Evolutionary conservation across 1,140 invertebrate species (phyloP).

Genomic region (Nixonia krombeini): DNA sequence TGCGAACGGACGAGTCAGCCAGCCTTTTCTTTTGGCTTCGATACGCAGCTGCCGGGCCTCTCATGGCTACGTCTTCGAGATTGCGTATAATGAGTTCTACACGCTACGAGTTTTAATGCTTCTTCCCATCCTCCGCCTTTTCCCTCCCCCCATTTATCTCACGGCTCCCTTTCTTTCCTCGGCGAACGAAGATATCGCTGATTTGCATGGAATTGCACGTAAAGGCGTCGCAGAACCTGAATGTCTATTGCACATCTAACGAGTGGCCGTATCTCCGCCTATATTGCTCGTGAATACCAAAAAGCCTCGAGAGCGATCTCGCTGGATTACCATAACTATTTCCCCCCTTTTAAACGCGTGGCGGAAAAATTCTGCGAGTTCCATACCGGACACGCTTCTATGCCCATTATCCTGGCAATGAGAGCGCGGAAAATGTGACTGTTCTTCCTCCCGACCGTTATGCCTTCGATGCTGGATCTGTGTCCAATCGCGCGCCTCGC

Average conservation of each 20-base stretch:
- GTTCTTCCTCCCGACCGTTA: no score
- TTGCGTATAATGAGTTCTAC: conserved; percentile 49
- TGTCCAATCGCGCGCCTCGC: no score
- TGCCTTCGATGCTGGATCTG: no score
- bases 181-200: conserved; percentile 18
- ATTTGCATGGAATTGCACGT: conserved; percentile 31
- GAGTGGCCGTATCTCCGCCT: conserved; percentile 17
- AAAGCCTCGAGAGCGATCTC: conserved; percentile 10
- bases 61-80: conserved; percentile 39
- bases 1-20: conserved; percentile 10
- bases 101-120: conserved; percentile 22
- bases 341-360: neutral
- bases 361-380: neutral
- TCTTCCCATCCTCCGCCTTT: conserved; percentile 24
- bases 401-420: neutral
- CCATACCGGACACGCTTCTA: neutral
- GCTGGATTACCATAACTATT: conserved; percentile 9
- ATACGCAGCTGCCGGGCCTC: conserved; percentile 21
- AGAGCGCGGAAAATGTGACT: no score
- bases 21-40: conserved; percentile 29
- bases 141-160: conserved; percentile 17
- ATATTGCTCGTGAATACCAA: conserved; percentile 7
- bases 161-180: conserved; percentile 4
- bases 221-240: conserved; percentile 18
- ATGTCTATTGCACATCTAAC: conserved; percentile 30